Evolutionary conservation across 2,888 invertebrate species (phyloP), one percentile per base, ranked within the genome.

Genomic region (Drosophila hamatofila): DNA sequence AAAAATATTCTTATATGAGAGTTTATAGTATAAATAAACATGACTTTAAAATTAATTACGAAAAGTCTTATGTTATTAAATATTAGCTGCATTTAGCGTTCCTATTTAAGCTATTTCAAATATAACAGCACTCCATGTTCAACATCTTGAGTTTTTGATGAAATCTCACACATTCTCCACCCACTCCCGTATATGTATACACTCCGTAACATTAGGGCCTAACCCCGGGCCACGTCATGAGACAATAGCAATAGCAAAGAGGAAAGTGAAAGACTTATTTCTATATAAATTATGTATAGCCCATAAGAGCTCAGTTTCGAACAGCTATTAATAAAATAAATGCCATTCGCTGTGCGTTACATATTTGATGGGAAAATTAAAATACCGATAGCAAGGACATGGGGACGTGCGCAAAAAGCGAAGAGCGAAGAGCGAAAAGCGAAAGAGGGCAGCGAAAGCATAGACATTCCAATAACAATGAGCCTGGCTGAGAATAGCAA

Each of bases 391-490:
- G 57, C 44, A 35, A 46, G 57, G 57, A 35, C 25, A n/a, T 35
- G 0, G 16, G 27, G 14, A 16, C 8, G 39, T 18, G 41, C 18
- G n/a, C 27, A 18, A 30, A 37, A 14, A 48, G n/a, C n/a, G n/a
- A n/a, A n/a, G n/a, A n/a, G n/a, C n/a, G n/a, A n/a, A 25, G 4
- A 25, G 7, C 4, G 25, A 6, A 7, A 25, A 48, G 25, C 9
- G 27, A n/a, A 21, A 21, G 49, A 41, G 41, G 30, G 25, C 33
- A 56, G n/a, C 52, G 27, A 33, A 42, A 65, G 55, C 72, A 62
- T 42, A 71, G 81, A 80, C 83, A 83, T 78, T 73, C 83, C 87
- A 81, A 81, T 80, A 88, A 88, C 83, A 83, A 80, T 78, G 78
- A 70, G 66, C 44, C 72, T 67, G 35, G 61, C 71, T 64, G 70